Evolutionary conservation across 2,113 vertebrate species (phyloP), one percentile per base, ranked within the genome.

Genomic region (Anolis sagrei): DNA sequence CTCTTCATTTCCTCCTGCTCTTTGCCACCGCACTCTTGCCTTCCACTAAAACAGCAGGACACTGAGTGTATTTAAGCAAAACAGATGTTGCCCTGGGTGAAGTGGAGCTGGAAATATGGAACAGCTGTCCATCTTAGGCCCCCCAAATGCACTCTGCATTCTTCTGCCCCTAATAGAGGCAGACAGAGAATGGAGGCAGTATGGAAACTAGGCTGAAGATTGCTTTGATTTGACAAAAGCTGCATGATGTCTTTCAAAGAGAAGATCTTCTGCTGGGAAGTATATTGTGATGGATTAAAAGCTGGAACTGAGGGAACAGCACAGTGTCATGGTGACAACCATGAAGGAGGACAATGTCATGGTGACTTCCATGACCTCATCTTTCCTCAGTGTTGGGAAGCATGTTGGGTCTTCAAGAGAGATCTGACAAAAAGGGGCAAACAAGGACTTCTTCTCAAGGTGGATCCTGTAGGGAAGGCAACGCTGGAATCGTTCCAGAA

Each of bases 31-130:
- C 32, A 86, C 2, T 0, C 21, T 54, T 72, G 58, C 23, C 58
- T 89, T 54, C 51, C 89, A 61, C 84, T 88, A 77, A 76, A 76
- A 39, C 9, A 61, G 27, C 2, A 79, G 68, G 27, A 62, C 49
- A 72, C 44, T 76, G 62, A 84, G 58, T 1, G 72, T n/a, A 39
- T 84, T 1, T 61, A 29, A 81, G 19, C 2, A 0, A 1, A 91
- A 72, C 25, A 82, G 77, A 86, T 54, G 54, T 34, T 87, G 79
- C 77, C 69, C 44, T 36, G 89, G 66, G 61, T 80, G 75, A 76
- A 89, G 54, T 2, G 7, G n/a, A 69, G 44, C 0, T 48, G 2
- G 0, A 27, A 23, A 62, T 14, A 58, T 0, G 8, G 34, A 68
- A 85, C 51, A 86, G 34, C 66, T 83, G 81, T 54, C 27, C 27